phyloP scores from a whole-genome alignment of 2,888 invertebrate genomes.

The Andrena chrysosceles region DNA sequence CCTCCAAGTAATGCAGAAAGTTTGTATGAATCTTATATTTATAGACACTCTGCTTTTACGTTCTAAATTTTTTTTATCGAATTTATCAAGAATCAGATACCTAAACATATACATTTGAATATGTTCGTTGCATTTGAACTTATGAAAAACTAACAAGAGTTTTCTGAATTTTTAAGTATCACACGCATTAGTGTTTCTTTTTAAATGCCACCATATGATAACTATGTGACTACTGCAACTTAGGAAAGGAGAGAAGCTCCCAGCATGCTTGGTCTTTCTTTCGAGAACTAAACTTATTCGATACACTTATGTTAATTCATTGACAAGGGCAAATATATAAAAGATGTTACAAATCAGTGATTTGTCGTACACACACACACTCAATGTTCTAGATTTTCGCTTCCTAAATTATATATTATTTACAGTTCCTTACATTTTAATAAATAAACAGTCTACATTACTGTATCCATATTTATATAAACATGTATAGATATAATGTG shows the following conservation, averaged over 20 bases:
- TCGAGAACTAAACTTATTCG: too few relatives aligned
- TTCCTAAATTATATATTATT: too few relatives aligned
- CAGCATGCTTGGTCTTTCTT: too few relatives aligned
- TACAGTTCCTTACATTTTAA: too few relatives aligned
- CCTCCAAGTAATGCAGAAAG: conserved; percentile 10
- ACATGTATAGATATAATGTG: too few relatives aligned
- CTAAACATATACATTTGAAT: background rate
- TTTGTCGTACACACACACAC: too few relatives aligned
- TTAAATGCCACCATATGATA: background rate
- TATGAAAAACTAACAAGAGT: background rate
- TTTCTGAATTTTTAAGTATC: background rate
- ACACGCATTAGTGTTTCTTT: background rate
- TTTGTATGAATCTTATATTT: conserved; percentile 34
- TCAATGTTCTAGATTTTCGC: too few relatives aligned
- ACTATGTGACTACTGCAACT: background rate
- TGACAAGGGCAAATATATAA: too few relatives aligned
- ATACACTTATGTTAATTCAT: too few relatives aligned
- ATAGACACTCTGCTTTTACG: background rate
- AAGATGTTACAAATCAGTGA: too few relatives aligned
- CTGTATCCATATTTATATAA: too few relatives aligned
- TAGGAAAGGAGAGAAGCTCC: background rate
- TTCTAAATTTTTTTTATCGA: background rate
- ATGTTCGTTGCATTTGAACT: background rate
- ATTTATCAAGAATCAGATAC: background rate
- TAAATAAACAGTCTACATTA: too few relatives aligned